Base-by-base conservation (phyloP, 2,797 vertebrate species). In the Acomys russatus region DNA sequence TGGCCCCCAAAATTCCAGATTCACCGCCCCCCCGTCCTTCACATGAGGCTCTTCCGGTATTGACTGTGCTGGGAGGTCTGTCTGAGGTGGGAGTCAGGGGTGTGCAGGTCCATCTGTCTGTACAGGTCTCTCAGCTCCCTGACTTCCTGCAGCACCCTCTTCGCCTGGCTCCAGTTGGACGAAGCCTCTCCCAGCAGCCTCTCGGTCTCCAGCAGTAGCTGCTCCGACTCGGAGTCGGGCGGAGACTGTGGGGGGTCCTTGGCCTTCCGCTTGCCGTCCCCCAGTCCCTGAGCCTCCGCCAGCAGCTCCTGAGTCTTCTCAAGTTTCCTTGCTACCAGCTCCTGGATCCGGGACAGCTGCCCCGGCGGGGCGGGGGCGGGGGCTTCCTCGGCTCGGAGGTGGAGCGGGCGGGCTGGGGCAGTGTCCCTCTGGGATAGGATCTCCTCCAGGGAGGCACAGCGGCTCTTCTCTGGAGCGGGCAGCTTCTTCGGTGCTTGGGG, bases 391-490 rank as follows among this genome's bases (percentile, higher is more conserved):
- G 97, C 64, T 96, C 71, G 96, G n/a, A 96, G 93, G 0, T 51
- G 96, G 90, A 96, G 84, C 0, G 96, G 84, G 15, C 94, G 94
- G 54, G 98, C 88, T 0, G 96, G 92, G 59, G 97, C 94, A 0
- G 98, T 22, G 91, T 99, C 99, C 10, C 99, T 98, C 10, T 98
- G 99, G 0, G 99, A 98, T 93, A 99, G 98, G 92, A 99, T 99
- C 96, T 99, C 99, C 68, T 99, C 99, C 98, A 99, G 98, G 96
- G 99, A 99, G 98, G 99, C 98, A n/a, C 99, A 99, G 96, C 99
- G 99, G 96, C 98, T 99, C 95, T 99, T 99, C 96, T 99, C 99
- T 0, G 98, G 95, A 0, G 97, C 12, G 0, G 97, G 98, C 54
- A 99, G 97, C 92, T 98, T 99, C 98, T 99, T 99, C 25, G 99